These are phyloP conservation scores for Pogonocherus hispidulus DNA, from an alignment of 2,888 invertebrate genomes.

Conservation along the genomic window DNA sequence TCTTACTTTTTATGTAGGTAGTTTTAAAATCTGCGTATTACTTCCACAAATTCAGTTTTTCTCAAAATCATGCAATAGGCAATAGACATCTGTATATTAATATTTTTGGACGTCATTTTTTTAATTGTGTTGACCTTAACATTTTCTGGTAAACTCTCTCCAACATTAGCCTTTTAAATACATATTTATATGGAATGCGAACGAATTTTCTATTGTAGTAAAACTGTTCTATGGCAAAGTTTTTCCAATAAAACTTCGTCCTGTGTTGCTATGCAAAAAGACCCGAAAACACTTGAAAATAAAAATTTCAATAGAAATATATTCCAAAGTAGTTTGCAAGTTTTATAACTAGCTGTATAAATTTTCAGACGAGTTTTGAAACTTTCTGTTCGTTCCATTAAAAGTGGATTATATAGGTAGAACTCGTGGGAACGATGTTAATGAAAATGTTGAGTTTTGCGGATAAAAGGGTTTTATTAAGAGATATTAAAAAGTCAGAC, in stretches of 20 bases:
- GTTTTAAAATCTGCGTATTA: no score
- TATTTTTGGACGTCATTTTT: no score
- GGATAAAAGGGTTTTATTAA: not conserved
- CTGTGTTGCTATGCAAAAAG: conserved; percentile 5
- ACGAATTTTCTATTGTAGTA: not conserved
- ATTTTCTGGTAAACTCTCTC: no score
- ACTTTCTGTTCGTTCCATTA: conserved; percentile 11
- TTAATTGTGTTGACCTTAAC: no score
- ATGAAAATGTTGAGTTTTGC: conserved; percentile 10
- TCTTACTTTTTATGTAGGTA: no score
- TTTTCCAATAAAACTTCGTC: conserved; percentile 11
- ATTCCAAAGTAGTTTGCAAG: conserved; percentile 18
- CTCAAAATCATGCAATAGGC: no score
- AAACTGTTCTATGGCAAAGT: not conserved
- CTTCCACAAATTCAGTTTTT: no score
- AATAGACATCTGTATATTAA: no score
- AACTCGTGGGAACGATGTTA: not conserved
- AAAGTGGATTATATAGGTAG: conserved; percentile 13
- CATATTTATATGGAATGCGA: no score
- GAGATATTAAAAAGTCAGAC: no score
- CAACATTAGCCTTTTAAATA: no score
- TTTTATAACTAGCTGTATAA: conserved; percentile 14
- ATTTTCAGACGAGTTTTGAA: not conserved
- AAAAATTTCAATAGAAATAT: conserved; percentile 11
- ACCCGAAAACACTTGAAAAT: conserved; percentile 10